Percentiles rank a stretch among this genome's conserved stretches.
Conservation (phyloP, 2,797 vertebrate species). For the Lepus townsendii region DNA sequence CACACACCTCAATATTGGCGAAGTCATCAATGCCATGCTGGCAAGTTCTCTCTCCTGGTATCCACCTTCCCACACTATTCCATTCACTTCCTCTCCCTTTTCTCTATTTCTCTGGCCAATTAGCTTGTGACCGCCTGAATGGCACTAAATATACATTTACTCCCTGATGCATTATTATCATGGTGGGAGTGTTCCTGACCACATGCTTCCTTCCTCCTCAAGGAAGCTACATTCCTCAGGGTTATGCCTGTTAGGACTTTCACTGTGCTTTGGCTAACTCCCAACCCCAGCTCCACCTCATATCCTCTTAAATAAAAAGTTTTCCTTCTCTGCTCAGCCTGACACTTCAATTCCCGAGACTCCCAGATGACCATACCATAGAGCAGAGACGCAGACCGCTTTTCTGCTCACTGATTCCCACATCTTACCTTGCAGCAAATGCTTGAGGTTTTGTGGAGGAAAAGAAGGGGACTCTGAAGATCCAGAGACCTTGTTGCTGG, state of each 20-base stretch:
- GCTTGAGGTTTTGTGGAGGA: neutral
- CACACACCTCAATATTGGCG: no score
- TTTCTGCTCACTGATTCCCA: fast-evolving
- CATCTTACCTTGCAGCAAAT: neutral
- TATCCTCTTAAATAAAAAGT: neutral
- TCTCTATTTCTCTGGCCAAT: neutral
- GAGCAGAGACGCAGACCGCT: no score
- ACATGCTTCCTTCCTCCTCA: neutral
- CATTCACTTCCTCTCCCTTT: no score
- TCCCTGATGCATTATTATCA: no score
- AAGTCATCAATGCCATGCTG: neutral
- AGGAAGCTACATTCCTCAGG: neutral
- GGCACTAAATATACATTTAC: no score
- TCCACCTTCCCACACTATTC: no score
- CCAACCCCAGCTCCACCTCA: neutral
- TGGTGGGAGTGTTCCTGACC: neutral
- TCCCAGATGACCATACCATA: neutral
- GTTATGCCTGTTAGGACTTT: neutral
- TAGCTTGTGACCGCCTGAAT: neutral
- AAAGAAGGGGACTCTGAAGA: neutral
- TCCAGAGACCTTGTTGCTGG: neutral
- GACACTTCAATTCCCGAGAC: neutral
- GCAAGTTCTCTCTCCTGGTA: neutral
- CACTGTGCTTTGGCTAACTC: neutral
- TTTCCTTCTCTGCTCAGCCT: neutral